A percentile compares a stretch with the other conserved stretches of the same genome.
Evolutionary conservation across 2,113 vertebrate species (phyloP).

Genomic region (Daphoenositta chrysoptera): DNA sequence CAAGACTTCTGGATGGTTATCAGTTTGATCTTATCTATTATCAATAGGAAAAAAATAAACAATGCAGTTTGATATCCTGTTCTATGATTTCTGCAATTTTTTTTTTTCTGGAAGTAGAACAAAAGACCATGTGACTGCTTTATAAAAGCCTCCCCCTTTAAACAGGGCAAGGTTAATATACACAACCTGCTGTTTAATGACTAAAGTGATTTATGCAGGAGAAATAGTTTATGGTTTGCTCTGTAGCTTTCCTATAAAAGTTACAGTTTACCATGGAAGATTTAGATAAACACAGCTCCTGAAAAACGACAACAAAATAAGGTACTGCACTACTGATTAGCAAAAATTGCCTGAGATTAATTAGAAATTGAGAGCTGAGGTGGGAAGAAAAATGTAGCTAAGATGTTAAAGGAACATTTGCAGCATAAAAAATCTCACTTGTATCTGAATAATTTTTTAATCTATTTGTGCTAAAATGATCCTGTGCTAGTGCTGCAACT

Average conservation of each 20-base stretch:
- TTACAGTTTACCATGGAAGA: background rate
- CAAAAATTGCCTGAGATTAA: background rate
- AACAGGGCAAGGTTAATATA: background rate
- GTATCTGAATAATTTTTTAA: background rate
- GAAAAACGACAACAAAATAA: fast-evolving
- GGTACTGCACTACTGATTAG: fast-evolving
- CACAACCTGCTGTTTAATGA: background rate
- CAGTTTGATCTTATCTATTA: background rate
- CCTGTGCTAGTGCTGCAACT: background rate
- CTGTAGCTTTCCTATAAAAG: background rate
- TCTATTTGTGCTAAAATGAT: background rate
- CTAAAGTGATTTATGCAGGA: background rate
- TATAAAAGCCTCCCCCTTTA: background rate
- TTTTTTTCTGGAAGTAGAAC: background rate
- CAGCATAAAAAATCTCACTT: background rate
- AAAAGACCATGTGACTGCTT: background rate
- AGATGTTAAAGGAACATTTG: background rate
- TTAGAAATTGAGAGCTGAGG: background rate
- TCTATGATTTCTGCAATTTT: background rate
- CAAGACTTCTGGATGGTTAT: background rate
- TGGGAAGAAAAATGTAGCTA: background rate
- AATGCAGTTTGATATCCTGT: background rate
- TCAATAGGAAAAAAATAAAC: background rate
- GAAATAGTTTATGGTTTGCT: background rate
- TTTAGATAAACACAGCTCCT: background rate